Percentiles rank a stretch among this genome's conserved stretches.
Conservation (phyloP, 2,797 vertebrate genomes). For the Chelidonichthys spinosus region DNA sequence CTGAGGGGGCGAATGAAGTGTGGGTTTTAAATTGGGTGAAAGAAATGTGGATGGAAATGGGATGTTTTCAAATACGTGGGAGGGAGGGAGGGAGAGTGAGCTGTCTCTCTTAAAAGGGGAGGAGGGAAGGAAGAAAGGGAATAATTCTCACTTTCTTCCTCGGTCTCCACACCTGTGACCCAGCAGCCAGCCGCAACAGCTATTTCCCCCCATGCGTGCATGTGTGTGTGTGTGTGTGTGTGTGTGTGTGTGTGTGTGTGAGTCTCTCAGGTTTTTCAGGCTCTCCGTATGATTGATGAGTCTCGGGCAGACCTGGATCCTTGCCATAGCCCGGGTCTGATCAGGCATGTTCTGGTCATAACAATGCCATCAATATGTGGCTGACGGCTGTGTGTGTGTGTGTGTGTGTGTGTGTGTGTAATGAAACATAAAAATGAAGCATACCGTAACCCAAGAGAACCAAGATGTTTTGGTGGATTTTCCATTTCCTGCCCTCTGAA, state of each 20-base stretch:
- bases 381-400: constrained; percentile 55
- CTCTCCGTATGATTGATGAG: constrained; percentile 79
- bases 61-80: constrained; percentile 71
- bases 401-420: constrained; percentile 38
- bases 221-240: constrained; percentile 30
- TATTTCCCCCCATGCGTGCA: constrained; percentile 47
- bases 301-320: constrained; percentile 71
- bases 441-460: constrained; percentile 52
- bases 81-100: constrained; percentile 38
- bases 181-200: constrained; percentile 64
- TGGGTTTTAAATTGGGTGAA: constrained; percentile 77
- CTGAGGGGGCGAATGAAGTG: constrained; percentile 68
- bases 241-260: constrained; percentile 32
- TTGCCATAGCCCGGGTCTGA: constrained; percentile 70
- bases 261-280: constrained; percentile 56
- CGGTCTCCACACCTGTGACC: constrained; percentile 80
- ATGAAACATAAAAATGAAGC: constrained; percentile 67
- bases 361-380: constrained; percentile 80
- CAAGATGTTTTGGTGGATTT: constrained; percentile 62
- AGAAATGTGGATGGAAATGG: constrained; percentile 77
- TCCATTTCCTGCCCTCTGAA: constrained; percentile 62
- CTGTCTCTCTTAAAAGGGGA: constrained; percentile 67
- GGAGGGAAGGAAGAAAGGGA: constrained; percentile 52
- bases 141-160: constrained; percentile 75
- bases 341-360: constrained; percentile 82